phyloP scores from a whole-genome alignment of 2,113 vertebrate species.

The Numenius arquata region DNA sequence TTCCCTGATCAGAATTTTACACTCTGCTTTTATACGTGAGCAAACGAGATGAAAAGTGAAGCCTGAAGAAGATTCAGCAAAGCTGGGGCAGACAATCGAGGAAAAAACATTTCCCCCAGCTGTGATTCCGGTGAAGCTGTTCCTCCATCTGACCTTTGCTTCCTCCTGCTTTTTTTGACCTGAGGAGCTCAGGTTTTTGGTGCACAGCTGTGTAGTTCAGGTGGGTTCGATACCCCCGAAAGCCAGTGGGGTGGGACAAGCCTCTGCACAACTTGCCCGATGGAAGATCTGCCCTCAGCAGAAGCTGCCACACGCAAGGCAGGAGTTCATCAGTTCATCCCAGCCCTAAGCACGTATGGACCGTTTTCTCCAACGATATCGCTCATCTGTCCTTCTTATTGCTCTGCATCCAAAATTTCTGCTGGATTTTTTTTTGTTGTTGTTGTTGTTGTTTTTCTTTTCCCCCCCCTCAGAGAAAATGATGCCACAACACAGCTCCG shows the following conservation, averaged over 20 bases:
- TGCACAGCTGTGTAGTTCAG: not conserved
- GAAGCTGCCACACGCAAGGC: not conserved
- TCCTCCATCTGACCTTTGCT: not conserved
- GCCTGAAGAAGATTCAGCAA: not conserved
- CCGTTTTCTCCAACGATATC: not conserved
- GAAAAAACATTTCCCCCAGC: not conserved
- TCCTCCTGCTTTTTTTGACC: not conserved
- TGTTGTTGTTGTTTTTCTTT: no score
- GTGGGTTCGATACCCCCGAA: not conserved
- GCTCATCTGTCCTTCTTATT: not conserved
- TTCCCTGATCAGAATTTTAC: not conserved
- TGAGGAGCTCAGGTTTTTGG: not conserved
- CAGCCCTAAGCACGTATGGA: not conserved
- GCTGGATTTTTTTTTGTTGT: not conserved
- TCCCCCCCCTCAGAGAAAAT: constrained; percentile 11
- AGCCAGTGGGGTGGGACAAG: not conserved
- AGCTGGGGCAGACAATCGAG: not conserved
- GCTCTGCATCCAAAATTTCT: constrained; percentile 34
- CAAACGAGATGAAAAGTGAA: not conserved
- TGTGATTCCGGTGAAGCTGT: not conserved
- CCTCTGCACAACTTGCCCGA: not conserved
- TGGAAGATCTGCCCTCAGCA: not conserved
- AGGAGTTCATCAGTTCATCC: not conserved
- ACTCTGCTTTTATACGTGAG: not conserved
- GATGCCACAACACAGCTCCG: constrained; percentile 59